Base-by-base conservation (phyloP, 30 jellyfish, hydroid and myxozoan species). In the Sanderia malayensis region DNA sequence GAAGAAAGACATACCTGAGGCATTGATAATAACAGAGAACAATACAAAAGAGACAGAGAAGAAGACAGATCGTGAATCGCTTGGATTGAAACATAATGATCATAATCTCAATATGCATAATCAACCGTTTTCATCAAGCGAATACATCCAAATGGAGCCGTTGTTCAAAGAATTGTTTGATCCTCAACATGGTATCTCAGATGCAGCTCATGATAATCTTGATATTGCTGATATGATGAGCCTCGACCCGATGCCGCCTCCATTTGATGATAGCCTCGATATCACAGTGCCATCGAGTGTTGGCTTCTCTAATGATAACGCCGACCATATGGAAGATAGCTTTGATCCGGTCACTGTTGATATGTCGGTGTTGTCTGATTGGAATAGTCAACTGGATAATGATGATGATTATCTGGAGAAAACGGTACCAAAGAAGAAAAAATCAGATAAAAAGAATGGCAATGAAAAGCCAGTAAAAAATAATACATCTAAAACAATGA, bases 171-270 rank as follows among this genome's bases (percentile, higher is more conserved):
- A 33, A 49, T 9, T 49, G 6, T 46, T 76, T 30, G 85, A 58
- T n/a, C 34, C 70, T 18, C 85, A 70, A 8, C 25, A 24, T 15
- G 88, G n/a, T n/a, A n/a, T n/a, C n/a, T n/a, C n/a, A n/a, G n/a
- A n/a, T n/a, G n/a, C n/a, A n/a, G n/a, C n/a, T n/a, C n/a, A n/a
- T n/a, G n/a, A n/a, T n/a, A n/a, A n/a, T n/a, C n/a, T n/a, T n/a
- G n/a, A n/a, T n/a, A 28, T 76, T 25, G 80, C 77, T 0, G 81
- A 62, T 31, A 45, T 76, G 19, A 76, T 75, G 61, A 61, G 34
- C 67, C 34, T 61, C 24, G 86, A 24, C 18, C 25, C 23, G 25
- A 49, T 49, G 64, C 64, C 8, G 23, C 64, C 64, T 19, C 27
- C 64, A 49, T 49, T 49, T 49, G 64, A 49, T 8, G 18, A 49